phyloP scores from a whole-genome alignment of 30 jellyfish, hydroid and myxozoan species.

The Nemopilema nomurai region DNA sequence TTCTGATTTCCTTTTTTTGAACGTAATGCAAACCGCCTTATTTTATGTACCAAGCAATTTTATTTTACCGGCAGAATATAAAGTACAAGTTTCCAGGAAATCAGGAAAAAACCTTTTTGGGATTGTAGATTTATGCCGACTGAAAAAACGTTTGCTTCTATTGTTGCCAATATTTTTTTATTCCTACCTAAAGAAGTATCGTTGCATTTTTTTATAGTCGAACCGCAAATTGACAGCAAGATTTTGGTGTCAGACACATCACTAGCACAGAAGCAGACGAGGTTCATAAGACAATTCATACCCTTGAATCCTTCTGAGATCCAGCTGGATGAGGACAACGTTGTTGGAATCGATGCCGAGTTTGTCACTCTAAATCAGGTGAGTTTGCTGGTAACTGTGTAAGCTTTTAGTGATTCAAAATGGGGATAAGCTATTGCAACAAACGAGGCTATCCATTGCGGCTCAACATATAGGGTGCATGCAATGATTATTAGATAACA shows the following conservation, averaged over 20 bases:
- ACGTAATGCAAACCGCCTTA: too few relatives aligned
- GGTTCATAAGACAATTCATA: constrained; percentile 88
- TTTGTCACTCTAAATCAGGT: constrained; percentile 95
- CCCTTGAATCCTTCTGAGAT: constrained; percentile 88
- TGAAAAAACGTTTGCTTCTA: background rate
- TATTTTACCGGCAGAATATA: too few relatives aligned
- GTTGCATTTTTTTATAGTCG: constrained; percentile 40
- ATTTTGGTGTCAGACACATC: constrained; percentile 80
- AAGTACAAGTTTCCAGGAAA: too few relatives aligned
- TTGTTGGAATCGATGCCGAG: constrained; percentile 98
- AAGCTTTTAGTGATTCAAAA: background rate
- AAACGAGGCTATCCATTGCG: too few relatives aligned
- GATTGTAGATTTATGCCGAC: too few relatives aligned
- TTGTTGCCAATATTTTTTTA: background rate
- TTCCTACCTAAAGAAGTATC: too few relatives aligned
- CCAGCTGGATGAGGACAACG: constrained; percentile 71
- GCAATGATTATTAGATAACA: too few relatives aligned
- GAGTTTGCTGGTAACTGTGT: background rate
- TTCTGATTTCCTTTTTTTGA: too few relatives aligned
- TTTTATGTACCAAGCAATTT: too few relatives aligned
- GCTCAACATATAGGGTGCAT: too few relatives aligned
- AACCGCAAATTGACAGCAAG: constrained; percentile 52
- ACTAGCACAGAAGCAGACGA: constrained; percentile 73
- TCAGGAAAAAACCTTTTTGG: too few relatives aligned
- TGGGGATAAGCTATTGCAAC: background rate